Percentiles rank a stretch among this genome's conserved stretches.
These are phyloP conservation scores for Mesochorus sp. DNA, from an alignment of 2,888 invertebrate species.

Conservation along the genomic window DNA sequence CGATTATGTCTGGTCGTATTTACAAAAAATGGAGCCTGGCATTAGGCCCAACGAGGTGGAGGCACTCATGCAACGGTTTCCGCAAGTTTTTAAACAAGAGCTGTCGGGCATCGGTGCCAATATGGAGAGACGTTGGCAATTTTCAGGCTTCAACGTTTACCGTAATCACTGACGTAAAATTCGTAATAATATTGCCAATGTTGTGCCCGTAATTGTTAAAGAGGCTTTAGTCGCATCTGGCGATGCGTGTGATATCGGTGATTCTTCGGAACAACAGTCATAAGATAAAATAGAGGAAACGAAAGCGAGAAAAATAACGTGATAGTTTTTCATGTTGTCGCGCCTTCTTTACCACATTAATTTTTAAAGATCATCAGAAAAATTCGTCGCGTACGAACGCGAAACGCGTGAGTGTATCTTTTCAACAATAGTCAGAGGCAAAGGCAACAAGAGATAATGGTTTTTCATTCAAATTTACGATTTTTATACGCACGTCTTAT, in stretches of 20 bases:
- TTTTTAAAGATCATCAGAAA: slow-evolving; percentile 14
- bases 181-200: slow-evolving; percentile 10
- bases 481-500: slow-evolving; percentile 44
- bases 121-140: slow-evolving; percentile 93
- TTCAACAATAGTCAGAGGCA: not conserved
- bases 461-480: slow-evolving; percentile 31
- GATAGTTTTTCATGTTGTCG: not conserved
- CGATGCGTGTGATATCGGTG: slow-evolving; percentile 45
- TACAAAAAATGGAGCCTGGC: slow-evolving; percentile 90
- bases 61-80: slow-evolving; percentile 89
- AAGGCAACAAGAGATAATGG: not conserved
- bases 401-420: not conserved
- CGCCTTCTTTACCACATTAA: slow-evolving; percentile 30
- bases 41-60: slow-evolving; percentile 90
- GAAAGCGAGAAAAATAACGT: not conserved
- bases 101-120: slow-evolving; percentile 92
- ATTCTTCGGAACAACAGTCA: slow-evolving; percentile 5
- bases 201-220: slow-evolving; percentile 23
- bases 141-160: slow-evolving; percentile 86
- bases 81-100: slow-evolving; percentile 90
- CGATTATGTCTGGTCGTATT: slow-evolving; percentile 95
- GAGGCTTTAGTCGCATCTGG: slow-evolving; percentile 19
- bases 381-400: too few species aligned
- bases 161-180: slow-evolving; percentile 71
- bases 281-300: not conserved